Evolutionary conservation across 2,888 invertebrate species (phyloP).

Genomic region (Drosophila gaucha): DNA sequence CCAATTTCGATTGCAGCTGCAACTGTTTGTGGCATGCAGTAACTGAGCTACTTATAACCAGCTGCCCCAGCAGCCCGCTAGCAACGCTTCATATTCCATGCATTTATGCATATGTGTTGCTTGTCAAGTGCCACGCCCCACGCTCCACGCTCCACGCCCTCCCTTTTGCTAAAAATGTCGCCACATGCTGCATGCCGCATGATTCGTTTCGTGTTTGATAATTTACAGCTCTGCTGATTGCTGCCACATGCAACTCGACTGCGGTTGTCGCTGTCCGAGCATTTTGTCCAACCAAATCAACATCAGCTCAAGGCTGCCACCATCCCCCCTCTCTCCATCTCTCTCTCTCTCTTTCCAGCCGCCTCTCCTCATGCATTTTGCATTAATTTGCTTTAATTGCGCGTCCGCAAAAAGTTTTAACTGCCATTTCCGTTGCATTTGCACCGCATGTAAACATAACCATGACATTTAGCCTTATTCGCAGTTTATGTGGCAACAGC

Average conservation of each 20-base stretch:
- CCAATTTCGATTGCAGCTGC: slow-evolving; percentile 54
- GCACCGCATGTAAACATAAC: slow-evolving; percentile 82
- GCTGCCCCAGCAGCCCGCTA: slow-evolving; percentile 1
- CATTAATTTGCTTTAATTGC: slow-evolving; percentile 73
- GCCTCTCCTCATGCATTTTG: slow-evolving; percentile 38
- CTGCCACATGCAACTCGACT: slow-evolving; percentile 41
- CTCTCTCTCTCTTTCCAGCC: fast-evolving
- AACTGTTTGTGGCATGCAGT: slow-evolving; percentile 30
- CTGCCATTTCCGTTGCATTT: slow-evolving; percentile 73
- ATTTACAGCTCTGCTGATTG: slow-evolving; percentile 69
- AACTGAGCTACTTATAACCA: slow-evolving; percentile 5
- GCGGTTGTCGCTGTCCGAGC: slow-evolving; percentile 5
- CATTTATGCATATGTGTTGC: slow-evolving; percentile 12
- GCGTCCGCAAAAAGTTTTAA: slow-evolving; percentile 57
- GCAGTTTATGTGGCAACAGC: slow-evolving; percentile 51
- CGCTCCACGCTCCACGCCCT: not conserved
- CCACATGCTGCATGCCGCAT: slow-evolving; percentile 29
- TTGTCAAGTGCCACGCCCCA: slow-evolving; percentile 6
- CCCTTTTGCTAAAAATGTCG: slow-evolving; percentile 1
- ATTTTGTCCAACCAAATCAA: slow-evolving; percentile 13
- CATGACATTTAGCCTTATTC: slow-evolving; percentile 81
- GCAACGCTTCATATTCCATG: not conserved
- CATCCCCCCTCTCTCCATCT: not conserved
- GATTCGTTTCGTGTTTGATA: slow-evolving; percentile 61
- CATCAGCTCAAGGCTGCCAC: slow-evolving; percentile 25